Evolutionary conservation across 2,797 vertebrate species (phyloP), one percentile per base, ranked within the genome.

Genomic region (Cichlasoma orientale): DNA sequence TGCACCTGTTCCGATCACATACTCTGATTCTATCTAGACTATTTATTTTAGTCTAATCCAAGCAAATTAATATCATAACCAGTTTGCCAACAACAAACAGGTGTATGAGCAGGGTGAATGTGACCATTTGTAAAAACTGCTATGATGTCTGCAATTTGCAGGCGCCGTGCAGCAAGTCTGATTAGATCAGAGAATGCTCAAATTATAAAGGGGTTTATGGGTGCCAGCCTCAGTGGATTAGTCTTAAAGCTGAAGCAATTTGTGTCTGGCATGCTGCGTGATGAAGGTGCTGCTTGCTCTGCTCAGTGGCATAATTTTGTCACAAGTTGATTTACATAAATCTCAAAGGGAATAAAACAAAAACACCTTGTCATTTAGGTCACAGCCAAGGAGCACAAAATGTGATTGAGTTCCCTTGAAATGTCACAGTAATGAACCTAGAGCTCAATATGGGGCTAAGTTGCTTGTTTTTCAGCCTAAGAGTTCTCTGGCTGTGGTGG

Each of bases 121-220:
- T 63, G 56, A 68, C 25, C 75, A 57, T 74, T 77, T 27, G 27
- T 23, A 73, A 41, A 38, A 19, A 53, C 59, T 74, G 77, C 58
- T 18, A 41, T 82, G 61, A 80, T 82, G 75, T 72, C 44, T 75
- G 75, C 59, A 66, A 86, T 86, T 85, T 81, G 54, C 76, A 77
- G 58, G n/a, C 36, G 41, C 36, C 13, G 4, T 41, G 56, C 80
- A 68, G 71, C 36, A 66, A 54, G 75, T 80, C 83, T 86, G 87
- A 89, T 83, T 82, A 79, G 72, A 85, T 86, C 79, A 70, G 47
- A 56, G 54, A 50, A 80, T 55, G 53, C 74, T 86, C 55, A 66
- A 86, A 82, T 88, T 88, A 89, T 61, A 88, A 85, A 85, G 27
- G 69, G 78, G 66, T 84, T 89, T 90, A 84, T 72, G 76, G 80